phyloP scores from a whole-genome alignment of 2,113 vertebrate species.

The Oryzias celebensis region DNA sequence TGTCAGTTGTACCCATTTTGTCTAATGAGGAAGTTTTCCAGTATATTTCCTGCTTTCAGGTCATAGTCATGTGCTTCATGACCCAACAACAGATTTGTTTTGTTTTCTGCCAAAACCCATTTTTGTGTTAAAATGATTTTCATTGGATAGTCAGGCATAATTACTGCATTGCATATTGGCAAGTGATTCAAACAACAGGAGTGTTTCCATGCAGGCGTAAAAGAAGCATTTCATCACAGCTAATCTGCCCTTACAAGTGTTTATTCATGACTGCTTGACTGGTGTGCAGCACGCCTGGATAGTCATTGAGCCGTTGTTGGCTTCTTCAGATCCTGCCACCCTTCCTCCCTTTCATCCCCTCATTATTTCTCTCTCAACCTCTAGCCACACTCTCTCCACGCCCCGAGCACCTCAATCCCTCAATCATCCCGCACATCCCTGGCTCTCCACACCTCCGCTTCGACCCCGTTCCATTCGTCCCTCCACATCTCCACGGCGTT shows the following conservation, averaged over 20 bases:
- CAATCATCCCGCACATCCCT: conserved; percentile 41
- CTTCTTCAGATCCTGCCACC: conserved; percentile 38
- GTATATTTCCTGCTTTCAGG: too few species aligned
- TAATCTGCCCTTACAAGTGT: conserved; percentile 30
- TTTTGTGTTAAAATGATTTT: too few species aligned
- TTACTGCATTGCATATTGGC: background rate
- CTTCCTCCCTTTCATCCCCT: conserved; percentile 43
- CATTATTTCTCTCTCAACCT: conserved; percentile 55
- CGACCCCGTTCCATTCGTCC: conserved; percentile 40
- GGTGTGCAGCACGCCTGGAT: conserved; percentile 1
- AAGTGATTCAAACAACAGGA: conserved; percentile 1
- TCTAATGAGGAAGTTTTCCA: too few species aligned
- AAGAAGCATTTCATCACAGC: conserved; percentile 13
- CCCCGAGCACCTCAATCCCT: conserved; percentile 43
- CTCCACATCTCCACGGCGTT: conserved; percentile 38
- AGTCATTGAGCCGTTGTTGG: conserved; percentile 18
- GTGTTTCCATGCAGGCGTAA: conserved; percentile 7
- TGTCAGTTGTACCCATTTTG: too few species aligned
- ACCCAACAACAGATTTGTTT: too few species aligned
- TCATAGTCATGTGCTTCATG: too few species aligned
- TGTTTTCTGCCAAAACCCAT: too few species aligned
- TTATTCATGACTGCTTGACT: conserved; percentile 27
- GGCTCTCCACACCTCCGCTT: conserved; percentile 59
- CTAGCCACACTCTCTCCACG: conserved; percentile 31
- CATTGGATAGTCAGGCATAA: background rate